A percentile compares a stretch with the other conserved stretches of the same genome.
Conservation (phyloP, 2,113 vertebrate genomes). For the Pteruthius melanotis region DNA sequence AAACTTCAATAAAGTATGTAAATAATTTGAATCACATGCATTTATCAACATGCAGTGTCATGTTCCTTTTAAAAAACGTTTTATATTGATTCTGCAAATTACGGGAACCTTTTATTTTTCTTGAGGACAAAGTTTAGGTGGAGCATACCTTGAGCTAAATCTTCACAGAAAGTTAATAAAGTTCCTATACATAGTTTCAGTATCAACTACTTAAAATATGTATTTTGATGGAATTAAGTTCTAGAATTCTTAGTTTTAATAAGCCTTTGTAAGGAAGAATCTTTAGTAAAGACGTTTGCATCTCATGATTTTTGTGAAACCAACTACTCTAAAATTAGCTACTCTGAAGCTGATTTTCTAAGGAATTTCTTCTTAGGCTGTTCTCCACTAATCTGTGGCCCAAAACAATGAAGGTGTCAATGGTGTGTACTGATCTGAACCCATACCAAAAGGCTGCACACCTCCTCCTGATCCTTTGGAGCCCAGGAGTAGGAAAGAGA, state of each 20-base stretch:
- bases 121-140: neutral
- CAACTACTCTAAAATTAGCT: neutral
- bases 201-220: neutral
- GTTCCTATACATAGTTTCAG: neutral
- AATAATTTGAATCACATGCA: neutral
- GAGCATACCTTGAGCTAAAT: neutral
- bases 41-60: neutral
- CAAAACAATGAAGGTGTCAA: neutral
- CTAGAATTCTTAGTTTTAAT: neutral
- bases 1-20: neutral
- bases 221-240: neutral
- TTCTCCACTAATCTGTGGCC: neutral
- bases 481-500: neutral
- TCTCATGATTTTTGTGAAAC: neutral
- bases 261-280: neutral
- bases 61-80: neutral
- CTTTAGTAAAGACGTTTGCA: neutral
- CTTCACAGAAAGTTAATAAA: neutral
- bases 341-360: neutral
- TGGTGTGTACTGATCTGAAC: neutral
- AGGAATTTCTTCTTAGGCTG: neutral
- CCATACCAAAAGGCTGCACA: neutral
- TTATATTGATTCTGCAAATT: neutral
- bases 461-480: neutral
- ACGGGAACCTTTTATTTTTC: neutral